Percentiles rank a stretch among this genome's conserved stretches.
Evolutionary conservation across 1,140 invertebrate genomes (phyloP).

Genomic region (Meloidogyne chitwoodi): DNA sequence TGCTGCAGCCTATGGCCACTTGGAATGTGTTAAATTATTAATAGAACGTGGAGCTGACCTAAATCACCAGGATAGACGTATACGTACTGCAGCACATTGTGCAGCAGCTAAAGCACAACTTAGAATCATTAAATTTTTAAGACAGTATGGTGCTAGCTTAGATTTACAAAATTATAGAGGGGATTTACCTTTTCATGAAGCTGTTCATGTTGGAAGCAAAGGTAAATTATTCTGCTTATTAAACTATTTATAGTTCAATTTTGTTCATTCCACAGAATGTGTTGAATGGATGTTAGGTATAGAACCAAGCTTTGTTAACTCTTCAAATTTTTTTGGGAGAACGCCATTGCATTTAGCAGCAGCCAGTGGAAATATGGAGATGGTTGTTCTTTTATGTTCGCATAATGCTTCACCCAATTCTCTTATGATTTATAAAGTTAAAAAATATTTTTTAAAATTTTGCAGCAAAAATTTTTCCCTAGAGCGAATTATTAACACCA

Average conservation of each 20-base stretch:
- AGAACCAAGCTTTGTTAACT: slow-evolving; percentile 77
- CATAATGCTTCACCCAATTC: slow-evolving; percentile 61
- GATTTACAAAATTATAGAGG: slow-evolving; percentile 86
- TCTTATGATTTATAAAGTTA: slow-evolving; percentile 58
- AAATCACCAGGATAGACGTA: slow-evolving; percentile 69
- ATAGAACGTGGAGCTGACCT: slow-evolving; percentile 81
- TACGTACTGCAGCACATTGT: slow-evolving; percentile 69
- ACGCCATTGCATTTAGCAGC: slow-evolving; percentile 89
- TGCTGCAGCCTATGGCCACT: slow-evolving; percentile 87
- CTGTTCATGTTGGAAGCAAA: slow-evolving; percentile 80
- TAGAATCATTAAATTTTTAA: slow-evolving; percentile 74
- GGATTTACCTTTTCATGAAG: slow-evolving; percentile 87
- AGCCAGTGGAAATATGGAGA: slow-evolving; percentile 84
- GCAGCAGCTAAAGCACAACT: slow-evolving; percentile 92
- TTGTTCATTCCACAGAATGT: slow-evolving; percentile 31
- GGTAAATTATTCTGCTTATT: slow-evolving; percentile 61
- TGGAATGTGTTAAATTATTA: slow-evolving; percentile 82
- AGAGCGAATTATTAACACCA: slow-evolving; percentile 42
- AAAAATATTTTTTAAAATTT: not conserved
- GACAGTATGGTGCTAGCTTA: slow-evolving; percentile 77
- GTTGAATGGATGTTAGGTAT: slow-evolving; percentile 74
- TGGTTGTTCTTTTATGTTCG: slow-evolving; percentile 69
- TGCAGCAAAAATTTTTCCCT: not conserved
- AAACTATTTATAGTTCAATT: not conserved
- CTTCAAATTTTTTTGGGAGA: slow-evolving; percentile 83